Base-by-base conservation (phyloP, 2,888 invertebrate genomes). In the Dilophus febrilis region DNA sequence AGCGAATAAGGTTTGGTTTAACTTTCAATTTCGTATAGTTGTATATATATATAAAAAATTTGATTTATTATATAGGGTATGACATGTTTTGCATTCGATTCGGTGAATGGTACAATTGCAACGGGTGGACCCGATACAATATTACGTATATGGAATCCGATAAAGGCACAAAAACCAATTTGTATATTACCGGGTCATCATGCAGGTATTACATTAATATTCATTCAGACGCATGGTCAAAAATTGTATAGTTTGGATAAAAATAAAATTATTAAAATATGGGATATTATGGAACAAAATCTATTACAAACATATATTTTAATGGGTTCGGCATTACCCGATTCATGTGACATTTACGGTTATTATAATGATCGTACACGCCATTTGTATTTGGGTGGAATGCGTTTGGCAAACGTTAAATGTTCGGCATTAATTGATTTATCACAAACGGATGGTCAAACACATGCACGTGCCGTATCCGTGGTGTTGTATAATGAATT, bases 61-160 rank as follows among this genome's bases (percentile, higher is more conserved):
- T 6, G 22, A 8, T 22, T 22, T 31, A 29, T 31, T 28, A 38
- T 46, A 22, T 37, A 71, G 71, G 77, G 77, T 16, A 67, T 72
- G 27, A 70, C 72, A 47, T 74, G 74, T 46, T 77, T 77, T 51
- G 68, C 65, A 41, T 62, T 74, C 50, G 68, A 68, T 48, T 74
- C 71, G 56, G 68, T 65, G 12, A 62, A 64, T 16, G 72, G 72
- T 47, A 57, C 72, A 35, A 52, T 79, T 36, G 76, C 70, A 40
- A 77, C 76, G 2, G 86, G 85, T 2, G 79, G 86, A 4, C 74
- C 80, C 7, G 86, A 87, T 59, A 77, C 78, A 48, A 54, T 70
- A 38, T 67, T 83, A 19, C 71, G 84, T 29, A 64, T 84, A 38
- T 88, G 86, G 86, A 84, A 81, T 59, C 74, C 83, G 1, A 82